phyloP scores from a whole-genome alignment of 2,113 vertebrate genomes.

The Neolamprologus fasciatus region DNA sequence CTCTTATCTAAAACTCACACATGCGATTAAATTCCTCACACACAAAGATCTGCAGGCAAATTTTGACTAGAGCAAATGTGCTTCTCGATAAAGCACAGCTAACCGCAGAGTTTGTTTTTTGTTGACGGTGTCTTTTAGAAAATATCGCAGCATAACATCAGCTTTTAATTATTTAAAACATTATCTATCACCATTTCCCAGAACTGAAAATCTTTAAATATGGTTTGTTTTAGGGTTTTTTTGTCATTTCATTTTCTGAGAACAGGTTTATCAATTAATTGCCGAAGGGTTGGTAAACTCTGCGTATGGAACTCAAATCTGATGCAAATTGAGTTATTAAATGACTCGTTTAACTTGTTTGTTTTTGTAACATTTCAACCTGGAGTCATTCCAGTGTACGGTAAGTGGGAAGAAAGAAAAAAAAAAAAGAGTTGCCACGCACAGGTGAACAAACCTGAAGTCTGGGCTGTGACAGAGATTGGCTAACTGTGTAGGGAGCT shows the following conservation, averaged over 20 bases:
- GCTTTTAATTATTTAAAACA: neutral
- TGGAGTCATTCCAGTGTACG: neutral
- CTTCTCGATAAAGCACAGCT: neutral
- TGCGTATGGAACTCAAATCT: neutral
- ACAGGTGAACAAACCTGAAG: neutral
- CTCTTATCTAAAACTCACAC: neutral
- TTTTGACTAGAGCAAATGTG: neutral
- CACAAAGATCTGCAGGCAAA: neutral
- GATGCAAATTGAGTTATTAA: neutral
- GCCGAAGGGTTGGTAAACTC: neutral
- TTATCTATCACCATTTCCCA: neutral
- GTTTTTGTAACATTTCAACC: neutral
- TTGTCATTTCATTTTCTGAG: neutral
- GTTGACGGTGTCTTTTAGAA: neutral
- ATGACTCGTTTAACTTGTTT: neutral
- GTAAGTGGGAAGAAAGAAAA: neutral
- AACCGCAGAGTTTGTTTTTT: neutral
- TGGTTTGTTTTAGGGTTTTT: neutral
- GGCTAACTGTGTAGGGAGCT: neutral
- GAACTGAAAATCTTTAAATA: neutral
- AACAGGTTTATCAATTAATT: neutral
- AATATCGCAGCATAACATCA: neutral
- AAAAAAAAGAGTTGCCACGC: rapidly evolving
- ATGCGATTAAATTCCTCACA: neutral
- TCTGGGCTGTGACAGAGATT: neutral